Evolutionary conservation across 2,113 vertebrate species (phyloP).

Genomic region (Carettochelys insculpta): DNA sequence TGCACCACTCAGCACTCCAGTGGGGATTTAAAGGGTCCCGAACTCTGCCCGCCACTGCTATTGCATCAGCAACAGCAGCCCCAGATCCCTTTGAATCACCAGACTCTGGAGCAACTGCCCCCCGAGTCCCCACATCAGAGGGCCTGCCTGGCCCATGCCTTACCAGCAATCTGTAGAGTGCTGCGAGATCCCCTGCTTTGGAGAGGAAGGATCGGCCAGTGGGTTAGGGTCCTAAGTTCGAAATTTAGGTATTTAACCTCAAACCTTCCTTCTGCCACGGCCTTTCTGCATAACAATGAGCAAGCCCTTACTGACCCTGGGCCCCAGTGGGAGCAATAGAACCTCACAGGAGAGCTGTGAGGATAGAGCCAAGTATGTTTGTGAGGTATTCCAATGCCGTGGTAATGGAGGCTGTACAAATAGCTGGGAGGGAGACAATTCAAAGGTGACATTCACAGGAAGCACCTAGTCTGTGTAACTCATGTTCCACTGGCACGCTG

Average conservation of each 20-base stretch:
- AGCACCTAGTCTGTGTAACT: neutral
- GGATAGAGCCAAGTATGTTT: slow-evolving; percentile 20
- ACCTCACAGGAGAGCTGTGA: slow-evolving; percentile 22
- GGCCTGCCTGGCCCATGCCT: neutral
- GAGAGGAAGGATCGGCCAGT: neutral
- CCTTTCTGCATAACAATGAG: neutral
- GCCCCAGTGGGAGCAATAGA: slow-evolving; percentile 17
- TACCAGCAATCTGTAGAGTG: neutral
- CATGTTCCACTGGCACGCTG: neutral
- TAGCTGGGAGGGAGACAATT: neutral
- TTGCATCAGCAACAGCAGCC: too few relatives aligned
- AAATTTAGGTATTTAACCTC: neutral
- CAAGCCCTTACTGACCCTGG: neutral
- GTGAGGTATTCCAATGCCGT: neutral
- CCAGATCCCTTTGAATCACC: too few relatives aligned
- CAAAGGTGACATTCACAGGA: neutral
- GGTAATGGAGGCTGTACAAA: neutral
- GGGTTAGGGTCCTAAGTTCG: neutral
- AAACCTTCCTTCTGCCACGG: neutral
- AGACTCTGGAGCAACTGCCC: too few relatives aligned
- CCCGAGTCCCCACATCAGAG: too few relatives aligned
- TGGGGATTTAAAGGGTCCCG: too few relatives aligned
- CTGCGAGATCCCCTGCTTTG: neutral
- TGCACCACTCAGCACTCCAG: too few relatives aligned
- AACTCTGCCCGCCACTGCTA: too few relatives aligned